Evolutionary conservation across 2,113 vertebrate genomes (phyloP).

Genomic region (Pteropus alecto): DNA sequence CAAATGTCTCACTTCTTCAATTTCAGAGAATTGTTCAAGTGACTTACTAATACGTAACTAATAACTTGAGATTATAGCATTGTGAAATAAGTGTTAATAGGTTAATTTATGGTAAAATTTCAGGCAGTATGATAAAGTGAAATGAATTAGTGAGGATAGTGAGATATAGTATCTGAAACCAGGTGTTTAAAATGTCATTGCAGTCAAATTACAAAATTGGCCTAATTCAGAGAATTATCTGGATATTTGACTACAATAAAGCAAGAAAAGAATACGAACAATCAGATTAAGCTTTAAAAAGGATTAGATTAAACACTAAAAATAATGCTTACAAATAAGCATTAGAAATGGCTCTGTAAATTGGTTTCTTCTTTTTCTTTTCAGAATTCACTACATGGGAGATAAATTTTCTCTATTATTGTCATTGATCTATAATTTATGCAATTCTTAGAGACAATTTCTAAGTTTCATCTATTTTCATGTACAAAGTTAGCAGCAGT

Average conservation of each 20-base stretch:
- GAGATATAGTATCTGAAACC: background rate
- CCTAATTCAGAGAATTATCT: background rate
- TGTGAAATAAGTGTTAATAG: background rate
- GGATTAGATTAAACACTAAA: background rate
- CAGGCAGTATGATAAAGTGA: background rate
- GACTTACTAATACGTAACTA: background rate
- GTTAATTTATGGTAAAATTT: background rate
- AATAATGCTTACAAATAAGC: background rate
- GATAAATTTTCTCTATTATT: slow-evolving; percentile 17
- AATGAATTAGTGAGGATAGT: background rate
- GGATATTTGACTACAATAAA: background rate
- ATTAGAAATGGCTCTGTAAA: slow-evolving; percentile 1
- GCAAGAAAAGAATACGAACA: background rate
- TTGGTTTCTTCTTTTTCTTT: background rate
- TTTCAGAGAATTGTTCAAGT: background rate
- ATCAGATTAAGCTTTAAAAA: background rate
- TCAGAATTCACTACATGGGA: background rate
- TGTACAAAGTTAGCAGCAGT: background rate
- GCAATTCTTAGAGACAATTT: background rate
- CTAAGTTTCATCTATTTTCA: slow-evolving; percentile 38
- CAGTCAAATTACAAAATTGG: background rate
- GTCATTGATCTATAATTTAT: slow-evolving; percentile 32
- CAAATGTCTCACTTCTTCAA: background rate
- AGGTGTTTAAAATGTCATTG: background rate
- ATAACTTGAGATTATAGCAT: background rate